Evolutionary conservation across 2,797 vertebrate species (phyloP).

Genomic region (Ispidina picta): DNA sequence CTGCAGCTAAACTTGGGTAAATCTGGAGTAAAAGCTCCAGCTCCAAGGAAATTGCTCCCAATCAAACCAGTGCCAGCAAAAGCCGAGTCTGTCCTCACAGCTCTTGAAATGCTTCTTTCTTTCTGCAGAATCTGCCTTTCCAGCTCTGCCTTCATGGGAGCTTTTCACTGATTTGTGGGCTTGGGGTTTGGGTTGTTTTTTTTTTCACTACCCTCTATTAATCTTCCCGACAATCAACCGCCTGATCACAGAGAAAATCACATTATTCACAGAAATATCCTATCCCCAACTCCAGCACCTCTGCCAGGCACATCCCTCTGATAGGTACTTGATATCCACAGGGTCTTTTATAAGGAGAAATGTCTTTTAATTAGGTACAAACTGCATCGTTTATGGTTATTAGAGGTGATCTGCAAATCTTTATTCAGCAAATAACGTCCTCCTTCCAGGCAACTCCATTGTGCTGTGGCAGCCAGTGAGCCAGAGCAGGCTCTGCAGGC

Average conservation of each 20-base stretch:
- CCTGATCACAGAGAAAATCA: conserved; percentile 21
- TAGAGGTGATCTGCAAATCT: neutral
- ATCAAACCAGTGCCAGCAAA: neutral
- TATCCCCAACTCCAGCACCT: neutral
- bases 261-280: conserved; percentile 8
- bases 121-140: neutral
- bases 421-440: neutral
- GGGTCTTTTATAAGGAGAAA: neutral
- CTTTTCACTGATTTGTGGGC: neutral
- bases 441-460: neutral
- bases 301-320: neutral
- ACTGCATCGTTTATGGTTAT: neutral
- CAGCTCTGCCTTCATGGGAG: neutral
- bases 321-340: neutral
- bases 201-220: neutral
- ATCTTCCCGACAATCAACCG: conserved; percentile 20
- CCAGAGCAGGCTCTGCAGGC: neutral
- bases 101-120: neutral
- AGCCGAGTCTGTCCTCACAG: neutral
- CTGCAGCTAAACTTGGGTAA: rapidly evolving
- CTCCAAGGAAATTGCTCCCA: neutral
- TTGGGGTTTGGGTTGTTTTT: neutral
- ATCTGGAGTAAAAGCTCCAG: neutral
- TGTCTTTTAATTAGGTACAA: conserved; percentile 8
- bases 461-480: neutral